A percentile compares a stretch with the other conserved stretches of the same genome.
phyloP scores from a whole-genome alignment of 2,888 invertebrate species.

The Synanthedon andrenaeformis region DNA sequence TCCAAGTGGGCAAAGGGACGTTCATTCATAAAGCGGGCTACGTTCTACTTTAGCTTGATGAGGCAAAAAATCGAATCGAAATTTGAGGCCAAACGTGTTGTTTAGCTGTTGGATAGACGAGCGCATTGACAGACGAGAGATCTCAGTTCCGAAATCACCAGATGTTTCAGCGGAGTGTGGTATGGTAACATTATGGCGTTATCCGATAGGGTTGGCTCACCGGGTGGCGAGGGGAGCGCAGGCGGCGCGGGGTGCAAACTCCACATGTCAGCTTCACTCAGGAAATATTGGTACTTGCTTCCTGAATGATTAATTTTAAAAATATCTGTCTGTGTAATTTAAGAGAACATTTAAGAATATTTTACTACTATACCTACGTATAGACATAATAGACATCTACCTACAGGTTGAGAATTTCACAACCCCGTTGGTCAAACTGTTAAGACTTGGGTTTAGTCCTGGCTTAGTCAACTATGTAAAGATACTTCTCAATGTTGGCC shows the following conservation, averaged over 20 bases:
- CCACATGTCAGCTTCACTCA: conserved; percentile 2
- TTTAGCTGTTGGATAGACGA: conserved; percentile 21
- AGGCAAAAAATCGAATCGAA: conserved; percentile 34
- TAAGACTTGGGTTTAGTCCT: too few species aligned
- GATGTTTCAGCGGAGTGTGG: neutral
- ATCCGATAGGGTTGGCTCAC: too few species aligned
- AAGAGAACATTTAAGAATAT: too few species aligned
- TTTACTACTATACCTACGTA: neutral
- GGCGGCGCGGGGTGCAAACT: conserved; percentile 14
- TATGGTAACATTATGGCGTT: too few species aligned
- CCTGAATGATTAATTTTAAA: too few species aligned
- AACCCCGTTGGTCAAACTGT: too few species aligned
- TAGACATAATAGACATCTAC: too few species aligned
- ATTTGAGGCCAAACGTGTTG: conserved; percentile 36
- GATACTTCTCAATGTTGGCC: too few species aligned
- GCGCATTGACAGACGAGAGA: neutral
- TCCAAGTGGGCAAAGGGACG: conserved; percentile 33
- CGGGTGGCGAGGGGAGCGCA: conserved; percentile 1
- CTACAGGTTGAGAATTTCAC: too few species aligned
- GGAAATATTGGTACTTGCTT: neutral
- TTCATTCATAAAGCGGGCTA: conserved; percentile 31
- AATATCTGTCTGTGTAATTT: too few species aligned
- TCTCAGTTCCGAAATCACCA: neutral
- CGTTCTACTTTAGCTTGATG: conserved; percentile 22
- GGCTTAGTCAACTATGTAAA: too few species aligned